Percentiles rank a stretch among this genome's conserved stretches.
Evolutionary conservation across 1,140 invertebrate genomes (phyloP).

Genomic region (Diabrotica undecimpunctata): DNA sequence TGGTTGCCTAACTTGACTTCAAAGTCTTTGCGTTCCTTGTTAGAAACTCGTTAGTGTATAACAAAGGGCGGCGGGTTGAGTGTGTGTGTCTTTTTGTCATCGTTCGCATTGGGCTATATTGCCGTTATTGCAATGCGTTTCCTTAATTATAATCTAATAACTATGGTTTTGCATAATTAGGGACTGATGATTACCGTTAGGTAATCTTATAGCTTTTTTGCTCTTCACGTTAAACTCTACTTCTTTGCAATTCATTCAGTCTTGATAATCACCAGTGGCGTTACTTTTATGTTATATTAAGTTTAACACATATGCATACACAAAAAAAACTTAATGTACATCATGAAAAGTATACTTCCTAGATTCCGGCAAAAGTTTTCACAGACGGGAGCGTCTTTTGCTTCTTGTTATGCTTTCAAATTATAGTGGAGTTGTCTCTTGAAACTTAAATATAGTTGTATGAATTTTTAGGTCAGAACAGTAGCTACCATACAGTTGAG

Average conservation of each 20-base stretch:
- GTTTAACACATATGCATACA: too few species aligned
- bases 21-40: slow-evolving; percentile 22
- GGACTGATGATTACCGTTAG: slow-evolving; percentile 15
- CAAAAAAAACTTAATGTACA: too few species aligned
- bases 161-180: slow-evolving; percentile 25
- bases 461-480: too few species aligned
- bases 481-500: too few species aligned
- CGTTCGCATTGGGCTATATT: slow-evolving; percentile 19
- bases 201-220: neutral
- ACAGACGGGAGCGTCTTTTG: too few species aligned
- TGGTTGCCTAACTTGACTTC: slow-evolving; percentile 15
- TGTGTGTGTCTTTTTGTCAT: slow-evolving; percentile 21
- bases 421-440: too few species aligned
- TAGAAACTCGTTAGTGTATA: slow-evolving; percentile 27
- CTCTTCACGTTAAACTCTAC: neutral
- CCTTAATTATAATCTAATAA: slow-evolving; percentile 30
- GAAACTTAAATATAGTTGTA: too few species aligned
- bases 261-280: neutral
- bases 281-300: neutral
- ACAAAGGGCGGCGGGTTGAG: slow-evolving; percentile 17
- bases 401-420: too few species aligned
- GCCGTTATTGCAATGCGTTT: slow-evolving; percentile 28
- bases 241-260: neutral
- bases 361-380: too few species aligned
- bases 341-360: too few species aligned